Conservation (phyloP, 2,113 vertebrate species). For the Thalassoma bifasciatum region DNA sequence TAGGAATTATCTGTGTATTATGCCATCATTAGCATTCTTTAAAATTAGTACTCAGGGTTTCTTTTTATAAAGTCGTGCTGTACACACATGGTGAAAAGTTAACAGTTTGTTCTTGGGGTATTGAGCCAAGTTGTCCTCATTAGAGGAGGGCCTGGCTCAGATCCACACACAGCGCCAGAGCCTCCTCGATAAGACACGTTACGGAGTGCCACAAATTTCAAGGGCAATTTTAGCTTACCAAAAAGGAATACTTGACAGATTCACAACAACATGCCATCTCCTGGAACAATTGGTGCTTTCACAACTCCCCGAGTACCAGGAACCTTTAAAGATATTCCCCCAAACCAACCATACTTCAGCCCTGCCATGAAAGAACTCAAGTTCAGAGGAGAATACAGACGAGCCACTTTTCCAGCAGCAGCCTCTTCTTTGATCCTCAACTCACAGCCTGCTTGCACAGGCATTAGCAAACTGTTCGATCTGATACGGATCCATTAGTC, state of each 20-base stretch:
- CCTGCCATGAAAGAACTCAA: conserved; percentile 17
- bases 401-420: conserved; percentile 23
- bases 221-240: conserved; percentile 30
- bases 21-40: too few relatives aligned
- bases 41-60: conserved; percentile 6
- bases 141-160: conserved; percentile 9
- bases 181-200: conserved; percentile 1
- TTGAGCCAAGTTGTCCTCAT: conserved; percentile 36
- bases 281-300: not conserved
- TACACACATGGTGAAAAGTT: conserved; percentile 9
- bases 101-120: conserved; percentile 26
- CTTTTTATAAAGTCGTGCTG: not conserved
- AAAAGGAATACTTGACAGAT: conserved; percentile 18
- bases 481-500: conserved; percentile 33
- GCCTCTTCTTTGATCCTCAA: conserved; percentile 19
- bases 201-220: conserved; percentile 28
- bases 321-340: conserved; percentile 11
- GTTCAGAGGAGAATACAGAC: conserved; percentile 10
- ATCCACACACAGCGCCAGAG: conserved; percentile 7
- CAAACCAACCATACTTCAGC: conserved; percentile 15
- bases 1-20: conserved; percentile 5
- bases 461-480: conserved; percentile 39
- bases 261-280: conserved; percentile 2
- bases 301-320: conserved; percentile 6
- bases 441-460: conserved; percentile 17